Evolutionary conservation across 2,888 invertebrate genomes (phyloP).

Genomic region (Polia nebulosa): DNA sequence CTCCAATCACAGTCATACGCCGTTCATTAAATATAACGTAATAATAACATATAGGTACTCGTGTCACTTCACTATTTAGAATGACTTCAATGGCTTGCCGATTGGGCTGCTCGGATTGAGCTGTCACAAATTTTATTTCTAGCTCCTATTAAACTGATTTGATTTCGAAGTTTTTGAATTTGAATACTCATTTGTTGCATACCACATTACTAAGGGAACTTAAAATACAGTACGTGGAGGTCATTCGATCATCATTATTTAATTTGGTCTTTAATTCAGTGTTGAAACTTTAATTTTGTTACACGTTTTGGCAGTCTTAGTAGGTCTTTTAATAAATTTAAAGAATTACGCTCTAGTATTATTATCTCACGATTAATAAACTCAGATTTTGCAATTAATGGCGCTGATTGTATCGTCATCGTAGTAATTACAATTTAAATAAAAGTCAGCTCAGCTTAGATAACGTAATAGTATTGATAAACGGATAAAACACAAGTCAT

Average conservation of each 20-base stretch:
- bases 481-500: conserved; percentile 23
- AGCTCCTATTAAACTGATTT: conserved; percentile 20
- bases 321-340: background rate
- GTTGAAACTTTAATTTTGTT: background rate
- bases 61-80: conserved; percentile 60
- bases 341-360: background rate
- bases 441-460: conserved; percentile 1
- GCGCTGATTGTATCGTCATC: background rate
- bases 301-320: background rate
- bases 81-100: conserved; percentile 44
- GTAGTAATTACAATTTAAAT: conserved; percentile 9
- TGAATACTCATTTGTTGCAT: too few relatives aligned
- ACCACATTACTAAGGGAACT: too few relatives aligned
- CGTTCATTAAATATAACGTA: conserved; percentile 65
- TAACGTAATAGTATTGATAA: conserved; percentile 3
- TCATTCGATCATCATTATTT: too few relatives aligned
- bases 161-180: conserved; percentile 10
- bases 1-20: conserved; percentile 65
- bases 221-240: too few relatives aligned
- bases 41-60: conserved; percentile 61
- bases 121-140: conserved; percentile 31
- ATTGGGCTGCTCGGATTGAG: conserved; percentile 28
- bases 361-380: background rate
- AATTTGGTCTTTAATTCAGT: background rate
- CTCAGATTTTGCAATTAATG: background rate